phyloP scores from a whole-genome alignment of 2,888 invertebrate genomes.

The Drosophila imparisetae region DNA sequence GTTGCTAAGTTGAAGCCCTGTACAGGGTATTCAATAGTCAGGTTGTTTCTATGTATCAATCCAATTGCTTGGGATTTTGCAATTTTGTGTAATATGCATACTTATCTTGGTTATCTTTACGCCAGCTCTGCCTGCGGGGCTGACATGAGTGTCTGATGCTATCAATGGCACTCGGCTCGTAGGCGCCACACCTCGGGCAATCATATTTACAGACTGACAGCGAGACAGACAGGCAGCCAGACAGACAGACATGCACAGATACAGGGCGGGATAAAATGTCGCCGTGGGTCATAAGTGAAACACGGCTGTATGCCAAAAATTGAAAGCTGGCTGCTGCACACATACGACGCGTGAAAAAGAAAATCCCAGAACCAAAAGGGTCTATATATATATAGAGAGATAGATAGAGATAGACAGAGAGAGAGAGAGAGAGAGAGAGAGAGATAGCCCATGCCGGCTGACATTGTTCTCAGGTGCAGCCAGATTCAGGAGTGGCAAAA shows the following conservation, averaged over 20 bases:
- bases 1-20: neutral
- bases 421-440: neutral
- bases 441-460: constrained; percentile 50
- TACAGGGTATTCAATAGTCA: constrained; percentile 6
- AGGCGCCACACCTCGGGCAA: constrained; percentile 53
- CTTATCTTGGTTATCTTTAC: constrained; percentile 51
- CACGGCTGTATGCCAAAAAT: constrained; percentile 76
- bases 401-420: neutral
- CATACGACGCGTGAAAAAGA: constrained; percentile 45
- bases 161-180: constrained; percentile 60
- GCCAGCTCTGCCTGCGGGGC: constrained; percentile 27
- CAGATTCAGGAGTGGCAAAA: neutral
- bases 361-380: constrained; percentile 32
- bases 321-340: constrained; percentile 62
- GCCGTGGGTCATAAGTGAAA: constrained; percentile 65
- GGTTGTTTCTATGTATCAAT: too few relatives aligned
- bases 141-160: constrained; percentile 42
- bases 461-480: constrained; percentile 76
- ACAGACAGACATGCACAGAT: constrained; percentile 13
- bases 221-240: constrained; percentile 10
- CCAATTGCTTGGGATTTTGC: constrained; percentile 9
- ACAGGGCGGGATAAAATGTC: constrained; percentile 7
- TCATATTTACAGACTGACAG: constrained; percentile 55
- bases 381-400: neutral
- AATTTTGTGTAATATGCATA: constrained; percentile 42